These are phyloP conservation scores for Pollimyrus isidori DNA, from an alignment of 2,113 vertebrate genomes.

Conservation along the genomic window DNA sequence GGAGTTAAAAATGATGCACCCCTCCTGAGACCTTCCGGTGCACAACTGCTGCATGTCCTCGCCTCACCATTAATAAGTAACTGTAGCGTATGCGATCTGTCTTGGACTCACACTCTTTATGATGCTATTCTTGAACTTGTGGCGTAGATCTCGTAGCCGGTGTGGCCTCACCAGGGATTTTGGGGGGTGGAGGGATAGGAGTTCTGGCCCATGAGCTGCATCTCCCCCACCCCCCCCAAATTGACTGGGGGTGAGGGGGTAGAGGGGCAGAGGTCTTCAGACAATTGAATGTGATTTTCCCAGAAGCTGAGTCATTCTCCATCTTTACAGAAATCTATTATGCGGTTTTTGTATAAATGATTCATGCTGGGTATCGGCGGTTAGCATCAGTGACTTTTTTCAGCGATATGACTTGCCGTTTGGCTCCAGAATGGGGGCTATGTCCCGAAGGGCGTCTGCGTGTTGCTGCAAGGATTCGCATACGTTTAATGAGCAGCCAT, in stretches of 20 bases:
- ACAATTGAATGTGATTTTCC: conserved; percentile 14
- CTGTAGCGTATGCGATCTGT: background rate
- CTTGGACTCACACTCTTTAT: background rate
- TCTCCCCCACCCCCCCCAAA: background rate
- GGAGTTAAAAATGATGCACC: conserved; percentile 1
- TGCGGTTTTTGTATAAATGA: conserved; percentile 10
- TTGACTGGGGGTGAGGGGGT: background rate
- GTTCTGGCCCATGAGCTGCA: background rate
- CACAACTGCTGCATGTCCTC: no score
- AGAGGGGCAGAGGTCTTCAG: background rate
- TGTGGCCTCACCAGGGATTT: background rate
- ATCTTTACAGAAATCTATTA: conserved; percentile 2
- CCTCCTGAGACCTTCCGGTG: background rate
- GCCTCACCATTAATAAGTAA: background rate
- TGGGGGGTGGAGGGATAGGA: background rate
- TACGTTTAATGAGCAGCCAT: background rate
- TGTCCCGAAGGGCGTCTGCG: background rate
- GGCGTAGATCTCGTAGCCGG: background rate
- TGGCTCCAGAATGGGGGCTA: background rate
- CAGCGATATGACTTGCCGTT: background rate
- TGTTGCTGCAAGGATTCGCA: background rate
- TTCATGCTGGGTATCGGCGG: conserved; percentile 5
- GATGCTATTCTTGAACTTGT: background rate
- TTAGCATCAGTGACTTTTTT: background rate
- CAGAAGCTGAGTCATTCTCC: conserved; percentile 1